Evolutionary conservation across 2,797 vertebrate species (phyloP), one percentile per base, ranked within the genome.

Genomic region (Microctenopoma steveboyesi): DNA sequence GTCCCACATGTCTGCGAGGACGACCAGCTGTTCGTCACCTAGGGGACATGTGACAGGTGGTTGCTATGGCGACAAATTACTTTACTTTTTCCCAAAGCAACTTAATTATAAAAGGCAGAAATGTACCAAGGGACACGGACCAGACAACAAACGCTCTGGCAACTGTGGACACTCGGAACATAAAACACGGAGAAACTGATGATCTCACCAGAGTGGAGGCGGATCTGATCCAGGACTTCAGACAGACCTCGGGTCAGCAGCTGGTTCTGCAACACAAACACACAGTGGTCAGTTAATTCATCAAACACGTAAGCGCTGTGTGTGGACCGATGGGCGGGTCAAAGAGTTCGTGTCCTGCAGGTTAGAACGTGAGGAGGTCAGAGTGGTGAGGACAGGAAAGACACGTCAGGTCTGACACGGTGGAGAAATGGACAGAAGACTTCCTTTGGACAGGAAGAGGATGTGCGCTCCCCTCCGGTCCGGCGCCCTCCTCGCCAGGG

Each of bases 201-300:
- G 18, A 18, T 18, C 86, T 91, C 69, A 92, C 89, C 90, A 0
- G 91, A 86, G 72, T 92, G 87, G 60, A 95, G 88, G 52, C 92
- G 94, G 85, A 98, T 91, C 90, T 96, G 96, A 81, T 98, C 96
- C 85, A 96, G 93, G 86, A 98, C 86, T 74, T 95, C 93, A 62
- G 92, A 87, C 78, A 99, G 92, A 71, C 97, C 97, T 89, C 96
- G 97, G 8, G 84, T 93, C 86, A 99, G 94, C 81, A 99, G 95
- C 84, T 97, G 96, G 90, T 98, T 97, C 97, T 99, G 92, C 79
- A 77, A 88, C 62, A 79, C 11, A 68, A 10, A 74, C 5, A 68
- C 45, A 22, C 42, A 43, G 18, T 18, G 18, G 18, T 18, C 18
- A 18, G 18, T 18, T 18, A 18, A 18, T 18, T 18, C 18, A 18